Percentiles rank a stretch among this genome's conserved stretches.
Evolutionary conservation across 2,797 vertebrate genomes (phyloP).

Genomic region (Distichodus sexfasciatus): DNA sequence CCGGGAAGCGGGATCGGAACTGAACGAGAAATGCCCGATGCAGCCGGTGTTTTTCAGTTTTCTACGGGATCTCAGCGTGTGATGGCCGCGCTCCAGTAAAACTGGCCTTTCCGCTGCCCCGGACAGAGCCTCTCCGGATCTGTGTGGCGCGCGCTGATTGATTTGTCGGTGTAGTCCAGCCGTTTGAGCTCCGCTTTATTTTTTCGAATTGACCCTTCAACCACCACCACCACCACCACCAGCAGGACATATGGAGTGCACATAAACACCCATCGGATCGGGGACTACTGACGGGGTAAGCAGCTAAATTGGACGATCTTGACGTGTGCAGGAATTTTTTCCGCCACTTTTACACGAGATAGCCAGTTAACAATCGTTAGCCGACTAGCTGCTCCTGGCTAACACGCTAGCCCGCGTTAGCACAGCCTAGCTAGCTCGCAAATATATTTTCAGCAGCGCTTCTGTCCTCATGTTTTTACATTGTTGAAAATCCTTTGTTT

Average conservation of each 20-base stretch:
- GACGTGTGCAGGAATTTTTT: conserved; percentile 40
- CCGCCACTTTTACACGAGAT: conserved; percentile 16
- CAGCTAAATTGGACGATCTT: not conserved
- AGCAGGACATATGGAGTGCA: conserved; percentile 60
- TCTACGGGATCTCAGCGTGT: conserved; percentile 47
- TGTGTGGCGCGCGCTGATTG: conserved; percentile 37
- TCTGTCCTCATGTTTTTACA: conserved; percentile 35
- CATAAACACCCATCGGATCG: conserved; percentile 43
- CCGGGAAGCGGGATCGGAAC: conserved; percentile 26
- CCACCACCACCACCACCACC: conserved; percentile 12
- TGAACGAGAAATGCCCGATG: conserved; percentile 39
- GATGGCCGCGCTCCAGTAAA: conserved; percentile 52
- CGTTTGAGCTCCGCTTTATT: not conserved
- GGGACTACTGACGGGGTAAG: conserved; percentile 52
- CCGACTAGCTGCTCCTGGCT: conserved; percentile 7
- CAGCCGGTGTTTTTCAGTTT: conserved; percentile 40
- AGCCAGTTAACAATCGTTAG: conserved; percentile 8
- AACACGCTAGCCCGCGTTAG: conserved; percentile 20
- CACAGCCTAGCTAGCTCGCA: conserved; percentile 24
- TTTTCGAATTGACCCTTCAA: no score
- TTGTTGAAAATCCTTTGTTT: conserved; percentile 40
- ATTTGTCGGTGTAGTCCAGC: conserved; percentile 30
- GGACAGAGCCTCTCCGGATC: conserved; percentile 46
- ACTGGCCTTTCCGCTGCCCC: conserved; percentile 38
- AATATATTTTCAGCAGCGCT: conserved; percentile 11